phyloP scores from a whole-genome alignment of 2,113 vertebrate species.

The Apodemus sylvaticus region DNA sequence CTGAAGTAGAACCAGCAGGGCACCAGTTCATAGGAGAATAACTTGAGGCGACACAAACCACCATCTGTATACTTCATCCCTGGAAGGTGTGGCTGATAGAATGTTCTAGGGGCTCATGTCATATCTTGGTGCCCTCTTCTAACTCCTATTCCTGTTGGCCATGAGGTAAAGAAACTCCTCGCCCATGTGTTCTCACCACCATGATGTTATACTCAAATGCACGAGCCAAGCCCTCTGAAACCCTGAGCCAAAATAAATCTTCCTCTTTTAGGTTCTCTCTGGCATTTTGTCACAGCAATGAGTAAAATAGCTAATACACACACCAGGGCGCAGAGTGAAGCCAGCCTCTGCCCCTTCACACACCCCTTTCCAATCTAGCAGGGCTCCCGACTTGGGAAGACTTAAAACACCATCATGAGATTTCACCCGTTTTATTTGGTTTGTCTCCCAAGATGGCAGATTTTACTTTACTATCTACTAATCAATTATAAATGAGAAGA shows the following conservation, averaged over 20 bases:
- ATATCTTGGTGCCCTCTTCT: neutral
- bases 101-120: too few species aligned
- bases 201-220: neutral
- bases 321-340: neutral
- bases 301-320: too few species aligned
- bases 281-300: neutral
- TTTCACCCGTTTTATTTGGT: constrained; percentile 27
- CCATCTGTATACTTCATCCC: constrained; percentile 23
- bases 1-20: neutral
- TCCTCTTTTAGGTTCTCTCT: neutral
- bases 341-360: neutral
- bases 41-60: neutral
- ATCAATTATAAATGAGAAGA: constrained; percentile 68
- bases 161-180: neutral
- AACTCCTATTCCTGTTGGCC: neutral
- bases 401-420: neutral
- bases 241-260: neutral
- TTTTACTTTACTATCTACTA: constrained; percentile 38
- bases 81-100: neutral
- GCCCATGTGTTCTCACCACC: too few species aligned
- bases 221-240: neutral
- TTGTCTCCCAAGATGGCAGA: constrained; percentile 42
- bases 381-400: neutral
- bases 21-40: neutral
- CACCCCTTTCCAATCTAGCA: neutral